Evolutionary conservation across 2,888 invertebrate species (phyloP), one percentile per base, ranked within the genome.

Genomic region (Pyralis farinalis): DNA sequence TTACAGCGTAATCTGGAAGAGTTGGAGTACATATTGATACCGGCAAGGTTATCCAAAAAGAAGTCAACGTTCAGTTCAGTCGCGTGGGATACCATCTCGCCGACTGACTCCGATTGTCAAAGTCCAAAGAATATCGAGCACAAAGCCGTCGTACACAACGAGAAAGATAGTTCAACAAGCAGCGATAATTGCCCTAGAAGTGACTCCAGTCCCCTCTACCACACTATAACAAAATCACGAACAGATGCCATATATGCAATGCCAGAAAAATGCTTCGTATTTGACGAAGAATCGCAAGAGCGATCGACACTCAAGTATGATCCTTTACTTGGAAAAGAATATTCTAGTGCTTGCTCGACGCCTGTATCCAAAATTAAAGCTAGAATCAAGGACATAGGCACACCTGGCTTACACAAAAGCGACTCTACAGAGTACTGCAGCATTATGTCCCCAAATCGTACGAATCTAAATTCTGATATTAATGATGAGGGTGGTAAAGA

Each of bases 381-480:
- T 1, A 64, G 76, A 12, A 67, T 82, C 5, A 84, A 72, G 55
- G 80, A 85, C 9, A n/a, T n/a, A n/a, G 77, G 64, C 0, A 78
- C 87, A 0, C 84, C 87, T 10, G 78, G 78, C 0, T 57, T 88
- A 20, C 82, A 89, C 12, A 75, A 75, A 49, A 88, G 87, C 43
- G 89, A 89, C 53, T 90, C 90, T 0, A 90, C 90, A 0, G 88
- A 90, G 57, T 90, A 90, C 49, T 89, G 89, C 46, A 88, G 87
- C 41, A 78, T 90, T 36, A 51, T 85, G 1, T 88, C 88, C 46
- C 88, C 89, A 0, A 84, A 86, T 36, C 67, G 77, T 5, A 68
- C 71, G 10, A 52, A 55, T 3, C n/a, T n/a, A n/a, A 64, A 71
- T 46, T 66, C 76, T 21, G 60, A 44, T 5, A 42, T 53, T n/a